A percentile compares a stretch with the other conserved stretches of the same genome.
These are phyloP conservation scores for Drosophila ohnishii DNA, from an alignment of 1,140 invertebrate genomes.

Conservation along the genomic window DNA sequence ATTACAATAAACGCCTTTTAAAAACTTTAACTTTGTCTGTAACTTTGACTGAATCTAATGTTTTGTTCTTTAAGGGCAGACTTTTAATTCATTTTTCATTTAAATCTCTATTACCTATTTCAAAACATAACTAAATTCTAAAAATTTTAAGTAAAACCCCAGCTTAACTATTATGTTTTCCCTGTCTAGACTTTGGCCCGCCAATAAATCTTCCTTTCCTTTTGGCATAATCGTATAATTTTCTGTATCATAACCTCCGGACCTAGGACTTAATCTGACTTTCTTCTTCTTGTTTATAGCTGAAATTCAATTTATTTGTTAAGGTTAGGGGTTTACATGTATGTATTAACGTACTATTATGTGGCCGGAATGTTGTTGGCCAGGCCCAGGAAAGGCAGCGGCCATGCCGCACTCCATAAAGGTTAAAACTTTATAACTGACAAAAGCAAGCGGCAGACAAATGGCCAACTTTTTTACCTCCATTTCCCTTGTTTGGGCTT, in stretches of 20 bases:
- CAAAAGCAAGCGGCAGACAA: slow-evolving; percentile 63
- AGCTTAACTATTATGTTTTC: neutral
- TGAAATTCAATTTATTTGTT: slow-evolving; percentile 22
- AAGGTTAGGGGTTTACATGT: slow-evolving; percentile 4
- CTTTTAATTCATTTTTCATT: neutral
- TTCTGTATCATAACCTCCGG: slow-evolving; percentile 22
- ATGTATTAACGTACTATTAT: slow-evolving; percentile 30
- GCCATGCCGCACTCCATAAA: slow-evolving; percentile 57
- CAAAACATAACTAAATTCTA: neutral
- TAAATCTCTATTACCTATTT: neutral
- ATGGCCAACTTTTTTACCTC: slow-evolving; percentile 62
- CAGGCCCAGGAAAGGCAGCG: slow-evolving; percentile 31
- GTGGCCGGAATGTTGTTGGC: neutral
- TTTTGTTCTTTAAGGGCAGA: no score
- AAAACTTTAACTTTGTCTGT: neutral
- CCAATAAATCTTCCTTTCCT: slow-evolving; percentile 17
- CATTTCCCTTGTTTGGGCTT: slow-evolving; percentile 19
- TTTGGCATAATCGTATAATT: slow-evolving; percentile 21
- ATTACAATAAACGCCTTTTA: neutral
- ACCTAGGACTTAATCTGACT: slow-evolving; percentile 12
- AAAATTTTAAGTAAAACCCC: neutral
- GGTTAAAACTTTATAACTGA: slow-evolving; percentile 69
- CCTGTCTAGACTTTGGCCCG: slow-evolving; percentile 24
- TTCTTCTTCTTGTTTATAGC: slow-evolving; percentile 16
- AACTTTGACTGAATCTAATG: no score